A percentile compares a stretch with the other conserved stretches of the same genome.
Conservation (phyloP, 2,113 vertebrate species). For the Sapajus apella region DNA sequence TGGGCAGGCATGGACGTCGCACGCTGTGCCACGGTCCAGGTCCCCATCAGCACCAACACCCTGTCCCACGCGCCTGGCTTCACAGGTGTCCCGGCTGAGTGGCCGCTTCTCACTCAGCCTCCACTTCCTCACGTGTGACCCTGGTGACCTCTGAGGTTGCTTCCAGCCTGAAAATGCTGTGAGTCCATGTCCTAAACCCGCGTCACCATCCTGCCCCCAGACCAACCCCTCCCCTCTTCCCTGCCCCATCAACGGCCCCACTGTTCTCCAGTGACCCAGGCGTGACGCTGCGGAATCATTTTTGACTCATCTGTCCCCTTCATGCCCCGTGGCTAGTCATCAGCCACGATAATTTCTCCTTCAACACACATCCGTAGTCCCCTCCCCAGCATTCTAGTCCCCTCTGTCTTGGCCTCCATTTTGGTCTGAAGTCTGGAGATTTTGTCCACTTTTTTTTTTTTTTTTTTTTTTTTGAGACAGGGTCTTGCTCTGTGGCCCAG, state of each 20-base stretch:
- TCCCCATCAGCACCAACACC: not conserved
- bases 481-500: too few species aligned
- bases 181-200: not conserved
- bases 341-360: not conserved
- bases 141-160: not conserved
- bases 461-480: too few species aligned
- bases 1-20: not conserved
- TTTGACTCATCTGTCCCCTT: constrained; percentile 51
- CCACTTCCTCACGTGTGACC: not conserved
- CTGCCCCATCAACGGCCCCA: constrained; percentile 16
- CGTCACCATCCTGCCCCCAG: not conserved
- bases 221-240: not conserved
- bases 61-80: too few species aligned
- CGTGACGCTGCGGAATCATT: not conserved
- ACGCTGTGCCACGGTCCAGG: not conserved
- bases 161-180: not conserved
- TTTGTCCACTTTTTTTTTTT: not conserved
- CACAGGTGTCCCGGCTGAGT: not conserved
- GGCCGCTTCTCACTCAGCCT: not conserved
- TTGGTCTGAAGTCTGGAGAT: not conserved
- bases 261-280: constrained; percentile 58
- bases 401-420: not conserved
- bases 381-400: not conserved
- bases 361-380: not conserved
- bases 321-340: not conserved